Percentiles rank a stretch among this genome's conserved stretches.
Evolutionary conservation across 1,140 invertebrate species (phyloP).

Genomic region (Bemisia tabaci): DNA sequence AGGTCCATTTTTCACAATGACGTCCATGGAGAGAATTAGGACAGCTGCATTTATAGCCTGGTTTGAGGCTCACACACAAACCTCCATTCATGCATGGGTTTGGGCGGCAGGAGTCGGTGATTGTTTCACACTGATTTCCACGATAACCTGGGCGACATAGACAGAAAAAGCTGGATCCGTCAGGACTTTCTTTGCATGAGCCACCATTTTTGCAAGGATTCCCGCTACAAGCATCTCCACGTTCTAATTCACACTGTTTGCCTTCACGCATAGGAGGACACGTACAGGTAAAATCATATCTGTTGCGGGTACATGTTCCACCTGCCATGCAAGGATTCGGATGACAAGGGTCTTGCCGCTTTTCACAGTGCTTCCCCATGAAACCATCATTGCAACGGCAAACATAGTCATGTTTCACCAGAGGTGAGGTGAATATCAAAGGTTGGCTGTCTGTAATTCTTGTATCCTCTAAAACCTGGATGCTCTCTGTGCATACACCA

Average conservation of each 20-base stretch:
- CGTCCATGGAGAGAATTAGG: slow-evolving; percentile 72
- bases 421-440: slow-evolving; percentile 65
- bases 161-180: slow-evolving; percentile 77
- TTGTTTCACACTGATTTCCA: slow-evolving; percentile 72
- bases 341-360: slow-evolving; percentile 75
- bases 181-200: slow-evolving; percentile 70
- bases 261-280: slow-evolving; percentile 66
- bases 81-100: slow-evolving; percentile 81
- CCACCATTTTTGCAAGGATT: slow-evolving; percentile 82
- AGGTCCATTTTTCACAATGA: slow-evolving; percentile 78
- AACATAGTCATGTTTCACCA: slow-evolving; percentile 55
- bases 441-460: slow-evolving; percentile 60
- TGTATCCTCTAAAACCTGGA: slow-evolving; percentile 51
- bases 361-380: slow-evolving; percentile 61
- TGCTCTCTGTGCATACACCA: slow-evolving; percentile 55
- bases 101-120: slow-evolving; percentile 73
- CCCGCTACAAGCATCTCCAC: slow-evolving; percentile 63
- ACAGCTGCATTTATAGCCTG: slow-evolving; percentile 77
- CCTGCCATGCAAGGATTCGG: slow-evolving; percentile 74
- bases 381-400: slow-evolving; percentile 70
- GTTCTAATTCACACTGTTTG: slow-evolving; percentile 66
- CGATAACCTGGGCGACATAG: slow-evolving; percentile 76
- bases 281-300: slow-evolving; percentile 65
- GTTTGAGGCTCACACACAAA: slow-evolving; percentile 63
- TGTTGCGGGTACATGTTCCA: slow-evolving; percentile 65